Base-by-base conservation (phyloP, 2,113 vertebrate genomes). In the Silurus glanis region DNA sequence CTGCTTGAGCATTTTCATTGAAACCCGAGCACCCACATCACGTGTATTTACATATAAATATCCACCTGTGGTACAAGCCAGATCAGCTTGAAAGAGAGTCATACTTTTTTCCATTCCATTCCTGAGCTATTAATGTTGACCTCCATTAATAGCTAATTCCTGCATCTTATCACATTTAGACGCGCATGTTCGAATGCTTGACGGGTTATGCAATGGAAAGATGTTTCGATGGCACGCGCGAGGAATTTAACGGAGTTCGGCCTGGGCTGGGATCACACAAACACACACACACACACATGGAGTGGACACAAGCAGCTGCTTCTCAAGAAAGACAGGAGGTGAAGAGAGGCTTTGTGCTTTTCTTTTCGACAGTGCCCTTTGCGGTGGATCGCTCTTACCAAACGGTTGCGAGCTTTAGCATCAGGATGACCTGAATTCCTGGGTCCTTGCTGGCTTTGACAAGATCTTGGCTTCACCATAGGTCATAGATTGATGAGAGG, bases 1-100 rank as follows among this genome's bases (percentile, higher is more conserved):
- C 91, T 84, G 82, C 23, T 83, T 85, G 86, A 89, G 91, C 92
- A 88, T 89, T 93, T 93, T 93, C 89, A 93, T 91, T 92, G 90
- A 93, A 93, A 92, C 89, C 69, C 72, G 91, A 93, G 90, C 78
- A 53, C 53, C 66, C 64, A 17, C 80, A 88, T 92, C 88, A 93
- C 51, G 82, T 90, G 88, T 90, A 89, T 92, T 86, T 87, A 88
- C 83, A 87, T 84, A 76, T 82, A 90, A 89, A 89, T 89, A 91
- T 87, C 76, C 64, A 16, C 71, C 74, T 84, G 45, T 55, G 23
- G 71, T 61, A 67, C 69, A 49, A 85, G 62, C 84, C 84, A 80
- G 83, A 64, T 49, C n/a, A 16, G 85, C 14, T 53, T 21, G 74
- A 76, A 49, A 59, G 86, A 56, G 16, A 80, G 74, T 90, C 88